These are phyloP conservation scores for Meda fulgida DNA, from an alignment of 2,797 vertebrate species.

Conservation along the genomic window DNA sequence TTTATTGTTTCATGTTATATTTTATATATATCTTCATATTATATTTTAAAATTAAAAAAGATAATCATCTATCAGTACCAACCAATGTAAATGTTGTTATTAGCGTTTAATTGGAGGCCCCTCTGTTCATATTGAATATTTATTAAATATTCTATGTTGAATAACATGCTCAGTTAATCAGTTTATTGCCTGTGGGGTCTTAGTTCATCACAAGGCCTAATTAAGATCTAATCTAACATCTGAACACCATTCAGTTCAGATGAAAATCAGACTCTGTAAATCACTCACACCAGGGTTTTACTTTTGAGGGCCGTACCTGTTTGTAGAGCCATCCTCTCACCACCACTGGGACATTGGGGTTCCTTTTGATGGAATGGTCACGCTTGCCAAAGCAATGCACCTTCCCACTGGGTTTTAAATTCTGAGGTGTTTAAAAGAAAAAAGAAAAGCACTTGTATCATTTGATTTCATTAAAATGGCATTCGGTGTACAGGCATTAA, in stretches of 20 bases:
- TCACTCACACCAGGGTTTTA: neutral
- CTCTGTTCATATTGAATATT: neutral
- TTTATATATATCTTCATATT: neutral
- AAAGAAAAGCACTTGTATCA: neutral
- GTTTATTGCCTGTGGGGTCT: neutral
- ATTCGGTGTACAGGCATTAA: neutral
- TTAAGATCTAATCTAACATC: slow-evolving; percentile 6
- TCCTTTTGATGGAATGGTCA: slow-evolving; percentile 95
- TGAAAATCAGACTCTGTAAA: slow-evolving; percentile 22
- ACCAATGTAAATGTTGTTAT: neutral
- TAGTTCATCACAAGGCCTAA: slow-evolving; percentile 1
- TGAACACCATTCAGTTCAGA: slow-evolving; percentile 15
- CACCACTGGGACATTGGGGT: slow-evolving; percentile 92
- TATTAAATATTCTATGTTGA: slow-evolving; percentile 2
- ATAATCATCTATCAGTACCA: neutral
- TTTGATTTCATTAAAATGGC: neutral
- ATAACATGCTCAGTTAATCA: neutral
- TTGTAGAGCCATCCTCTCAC: slow-evolving; percentile 98
- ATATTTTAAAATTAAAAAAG: neutral
- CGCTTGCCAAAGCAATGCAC: slow-evolving; percentile 97
- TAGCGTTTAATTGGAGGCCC: neutral
- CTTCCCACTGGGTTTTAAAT: slow-evolving; percentile 82
- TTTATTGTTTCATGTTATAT: neutral
- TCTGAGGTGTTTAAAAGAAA: slow-evolving; percentile 71
- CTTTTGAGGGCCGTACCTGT: slow-evolving; percentile 79